Evolutionary conservation across 2,113 vertebrate species (phyloP), one percentile per base, ranked within the genome.

Genomic region (Megalops atlanticus): DNA sequence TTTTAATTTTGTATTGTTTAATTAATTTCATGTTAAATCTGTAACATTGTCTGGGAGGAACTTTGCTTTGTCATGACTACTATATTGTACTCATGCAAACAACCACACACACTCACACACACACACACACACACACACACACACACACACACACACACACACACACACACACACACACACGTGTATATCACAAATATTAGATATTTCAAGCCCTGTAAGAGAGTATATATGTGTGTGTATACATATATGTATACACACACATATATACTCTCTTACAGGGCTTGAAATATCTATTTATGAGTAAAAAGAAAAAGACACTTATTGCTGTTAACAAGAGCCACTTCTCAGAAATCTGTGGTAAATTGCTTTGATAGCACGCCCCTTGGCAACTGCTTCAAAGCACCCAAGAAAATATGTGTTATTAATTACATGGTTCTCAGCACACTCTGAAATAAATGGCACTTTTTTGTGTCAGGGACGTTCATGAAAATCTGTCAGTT

Each of bases 401-500:
- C 18, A 74, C 33, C 18, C 11, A 14, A 38, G 79, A 54, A 52
- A 80, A 80, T 72, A 36, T 40, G 79, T 74, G 21, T 72, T 73
- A 52, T 54, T 80, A 54, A 80, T 80, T 72, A 54, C 27, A 36
- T 49, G 70, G 47, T 43, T 49, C 35, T 21, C 3, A 31, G 27
- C 70, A 80, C 35, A 11, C 10, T 16, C n/a, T 38, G 18, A 38
- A 39, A 72, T 72, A 39, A 72, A 72, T 72, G 70, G 33, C n/a
- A 70, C 6, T 12, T 38, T 52, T 70, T 45, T 5, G 10, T 54
- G 40, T n/a, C 31, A 73, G 47, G 21, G 70, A 52, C 76, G 38
- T 72, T 38, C 38, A 41, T 31, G 12, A 8, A 21, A 76, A 49
- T 31, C 27, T 52, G 45, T 76, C 74, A 76, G 74, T 31, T 15